Evolutionary conservation across 2,113 vertebrate genomes (phyloP), one percentile per base, ranked within the genome.

Genomic region (Anhinga anhinga): DNA sequence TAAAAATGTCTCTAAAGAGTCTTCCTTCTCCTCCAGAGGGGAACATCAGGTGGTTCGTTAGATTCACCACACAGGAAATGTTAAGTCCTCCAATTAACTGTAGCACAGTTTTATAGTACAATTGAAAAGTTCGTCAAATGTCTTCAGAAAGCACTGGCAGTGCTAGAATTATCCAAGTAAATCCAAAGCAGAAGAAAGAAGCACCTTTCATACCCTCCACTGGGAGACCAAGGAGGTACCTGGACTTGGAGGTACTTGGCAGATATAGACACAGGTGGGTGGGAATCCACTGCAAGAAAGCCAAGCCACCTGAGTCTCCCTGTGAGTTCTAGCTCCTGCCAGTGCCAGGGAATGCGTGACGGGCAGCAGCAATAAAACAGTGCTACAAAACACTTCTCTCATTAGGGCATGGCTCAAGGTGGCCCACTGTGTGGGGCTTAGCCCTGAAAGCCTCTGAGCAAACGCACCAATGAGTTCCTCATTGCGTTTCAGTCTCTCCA

Each of bases 311-410:
- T 0, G 0, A 13, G 63, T 40, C 85, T 63, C 71, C 56, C 38
- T 45, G 82, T 0, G 0, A 85, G 44, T 42, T 93, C 95, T 40
- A 95, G 77, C 69, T 74, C 77, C 71, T 90, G 94, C 95, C 96
- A 94, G 97, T 77, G 82, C 66, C 49, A 74, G 67, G 66, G 94
- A 91, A 83, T 76, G 81, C 58, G 2, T 91, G 94, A 93, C 78
- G 86, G 21, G 26, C 88, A 95, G 94, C 86, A 97, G 97, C 95
- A 62, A n/a, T 29, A 17, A 91, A 92, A 96, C 85, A 93, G 95
- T 93, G 97, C 96, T 95, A 80, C 91, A 86, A 88, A 96, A 96
- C 27, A 79, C 89, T 95, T 80, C 88, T 94, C 93, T 97, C 92
- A 44, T 74, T 59, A 95, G 96, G 85, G 53, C 77, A 56, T 34